These are phyloP conservation scores for Psococerastis gibbosa DNA, from an alignment of 2,888 invertebrate genomes.

Conservation along the genomic window DNA sequence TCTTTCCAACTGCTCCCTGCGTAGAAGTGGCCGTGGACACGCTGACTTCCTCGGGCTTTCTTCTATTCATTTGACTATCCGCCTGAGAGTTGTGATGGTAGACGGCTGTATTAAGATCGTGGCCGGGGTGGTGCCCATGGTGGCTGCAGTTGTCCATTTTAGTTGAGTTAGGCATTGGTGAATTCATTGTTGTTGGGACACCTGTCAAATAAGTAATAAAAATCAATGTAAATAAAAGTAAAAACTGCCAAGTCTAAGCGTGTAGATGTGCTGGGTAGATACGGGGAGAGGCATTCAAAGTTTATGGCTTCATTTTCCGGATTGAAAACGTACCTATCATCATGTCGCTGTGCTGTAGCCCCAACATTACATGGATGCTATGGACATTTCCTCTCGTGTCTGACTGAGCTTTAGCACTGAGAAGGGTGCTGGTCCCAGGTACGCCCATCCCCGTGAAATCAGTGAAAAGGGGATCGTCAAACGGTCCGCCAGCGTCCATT, in stretches of 20 bases:
- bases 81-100: background rate
- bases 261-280: constrained; percentile 24
- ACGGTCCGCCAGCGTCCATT: constrained; percentile 52
- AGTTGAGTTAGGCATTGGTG: constrained; percentile 13
- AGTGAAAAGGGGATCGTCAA: constrained; percentile 63
- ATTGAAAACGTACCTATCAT: constrained; percentile 18
- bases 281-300: no score
- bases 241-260: no score
- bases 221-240: no score
- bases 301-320: no score
- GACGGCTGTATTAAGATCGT: constrained; percentile 18
- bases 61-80: constrained; percentile 1
- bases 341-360: constrained; percentile 25
- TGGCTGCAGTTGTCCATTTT: constrained; percentile 22
- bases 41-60: constrained; percentile 27
- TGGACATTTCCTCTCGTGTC: constrained; percentile 5
- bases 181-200: constrained; percentile 4
- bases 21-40: constrained; percentile 27
- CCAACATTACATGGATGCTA: constrained; percentile 20
- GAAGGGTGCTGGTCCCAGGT: constrained; percentile 22
- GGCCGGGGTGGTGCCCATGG: constrained; percentile 21
- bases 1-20: constrained; percentile 30
- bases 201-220: no score
- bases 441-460: constrained; percentile 46
- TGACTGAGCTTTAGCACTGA: constrained; percentile 15